These are phyloP conservation scores for Neodiprion pinetum DNA, from an alignment of 1,140 invertebrate species.

Conservation along the genomic window DNA sequence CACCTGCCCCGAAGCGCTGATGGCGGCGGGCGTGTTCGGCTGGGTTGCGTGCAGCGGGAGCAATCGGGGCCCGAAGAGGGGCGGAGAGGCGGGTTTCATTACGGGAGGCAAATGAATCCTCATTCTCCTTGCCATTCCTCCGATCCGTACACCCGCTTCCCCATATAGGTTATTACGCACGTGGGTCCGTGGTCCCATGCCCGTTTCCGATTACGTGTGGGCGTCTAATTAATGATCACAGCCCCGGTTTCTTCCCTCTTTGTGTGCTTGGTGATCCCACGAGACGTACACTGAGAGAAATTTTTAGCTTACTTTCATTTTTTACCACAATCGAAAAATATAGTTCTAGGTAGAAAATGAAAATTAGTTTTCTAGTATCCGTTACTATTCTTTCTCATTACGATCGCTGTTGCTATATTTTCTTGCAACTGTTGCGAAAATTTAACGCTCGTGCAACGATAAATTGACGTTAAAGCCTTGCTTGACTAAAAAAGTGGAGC, in stretches of 20 bases:
- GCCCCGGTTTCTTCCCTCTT: neutral
- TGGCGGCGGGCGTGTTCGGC: slow-evolving; percentile 35
- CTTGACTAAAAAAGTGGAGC: no score
- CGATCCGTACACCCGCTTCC: neutral
- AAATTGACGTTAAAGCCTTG: no score
- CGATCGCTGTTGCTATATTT: no score
- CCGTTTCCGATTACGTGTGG: slow-evolving; percentile 26
- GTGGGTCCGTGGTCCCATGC: neutral
- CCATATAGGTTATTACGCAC: neutral
- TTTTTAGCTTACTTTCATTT: no score
- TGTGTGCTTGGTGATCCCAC: neutral
- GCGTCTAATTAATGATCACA: slow-evolving; percentile 44
- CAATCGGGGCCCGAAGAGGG: slow-evolving; percentile 19
- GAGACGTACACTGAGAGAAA: no score
- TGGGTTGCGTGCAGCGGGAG: neutral
- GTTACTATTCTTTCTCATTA: no score
- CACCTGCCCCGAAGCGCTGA: slow-evolving; percentile 20
- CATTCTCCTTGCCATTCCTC: slow-evolving; percentile 5
- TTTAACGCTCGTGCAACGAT: no score
- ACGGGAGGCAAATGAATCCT: slow-evolving; percentile 40
- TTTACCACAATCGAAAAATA: no score
- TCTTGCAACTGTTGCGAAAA: no score
- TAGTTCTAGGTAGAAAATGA: no score
- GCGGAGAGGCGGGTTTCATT: slow-evolving; percentile 46
- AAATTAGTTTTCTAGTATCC: no score